A percentile compares a stretch with the other conserved stretches of the same genome.
Conservation (phyloP, 2,113 vertebrate genomes). For the Meriones unguiculatus region DNA sequence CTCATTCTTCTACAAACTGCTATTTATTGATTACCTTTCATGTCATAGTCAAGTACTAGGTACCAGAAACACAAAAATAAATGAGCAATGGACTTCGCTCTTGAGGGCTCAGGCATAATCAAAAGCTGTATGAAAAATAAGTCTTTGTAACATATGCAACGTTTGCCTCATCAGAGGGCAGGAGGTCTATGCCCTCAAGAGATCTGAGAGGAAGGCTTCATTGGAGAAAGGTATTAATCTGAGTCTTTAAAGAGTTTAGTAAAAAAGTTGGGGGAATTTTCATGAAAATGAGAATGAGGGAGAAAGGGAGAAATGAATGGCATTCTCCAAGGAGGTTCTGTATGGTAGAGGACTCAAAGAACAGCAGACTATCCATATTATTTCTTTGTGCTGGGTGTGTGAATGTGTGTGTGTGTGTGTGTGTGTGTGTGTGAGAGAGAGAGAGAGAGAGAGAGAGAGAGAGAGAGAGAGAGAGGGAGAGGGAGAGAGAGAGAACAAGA, state of each 20-base stretch:
- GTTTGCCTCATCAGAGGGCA: not conserved
- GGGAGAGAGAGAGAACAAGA: too few relatives aligned
- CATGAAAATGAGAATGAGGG: not conserved
- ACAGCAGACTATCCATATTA: not conserved
- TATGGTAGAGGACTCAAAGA: not conserved
- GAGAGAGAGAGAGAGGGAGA: too few relatives aligned
- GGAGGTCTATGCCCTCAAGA: not conserved
- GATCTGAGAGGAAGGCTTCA: not conserved
- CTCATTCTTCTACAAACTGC: conserved; percentile 48
- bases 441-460: too few relatives aligned
- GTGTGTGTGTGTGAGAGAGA: too few relatives aligned
- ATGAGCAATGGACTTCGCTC: conserved; percentile 29
- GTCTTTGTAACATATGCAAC: not conserved
- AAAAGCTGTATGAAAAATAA: conserved; percentile 49
- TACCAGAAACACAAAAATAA: conserved; percentile 60
- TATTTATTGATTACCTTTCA: conserved; percentile 73
- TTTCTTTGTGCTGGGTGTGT: not conserved
- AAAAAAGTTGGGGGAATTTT: not conserved
- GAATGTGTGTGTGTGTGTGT: too few relatives aligned
- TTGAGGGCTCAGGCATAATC: conserved; percentile 58
- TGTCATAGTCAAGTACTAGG: conserved; percentile 41
- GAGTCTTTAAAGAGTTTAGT: not conserved
- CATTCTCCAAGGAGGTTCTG: not conserved
- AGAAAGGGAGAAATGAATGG: not conserved
- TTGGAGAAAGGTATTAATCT: not conserved